Evolutionary conservation across 2,113 vertebrate genomes (phyloP), one percentile per base, ranked within the genome.

Genomic region (Xyrauchen texanus): DNA sequence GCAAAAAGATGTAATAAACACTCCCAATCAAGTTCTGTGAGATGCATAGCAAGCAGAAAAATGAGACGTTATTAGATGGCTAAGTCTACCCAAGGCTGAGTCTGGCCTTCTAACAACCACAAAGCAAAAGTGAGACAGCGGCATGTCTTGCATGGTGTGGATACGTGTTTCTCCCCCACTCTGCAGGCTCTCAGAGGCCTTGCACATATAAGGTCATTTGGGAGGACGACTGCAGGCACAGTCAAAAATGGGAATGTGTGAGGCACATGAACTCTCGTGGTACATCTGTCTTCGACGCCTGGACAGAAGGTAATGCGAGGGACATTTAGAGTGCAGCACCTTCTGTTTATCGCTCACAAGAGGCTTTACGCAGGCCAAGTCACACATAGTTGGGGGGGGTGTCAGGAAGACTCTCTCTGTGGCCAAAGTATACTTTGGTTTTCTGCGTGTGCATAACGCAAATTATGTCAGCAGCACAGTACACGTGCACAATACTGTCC

Each of bases 141-240:
- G 21, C 79, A 45, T 11, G 63, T 71, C 87, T 90, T 85, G 86
- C 88, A 85, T 89, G 89, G 87, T 88, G 90, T 86, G 88, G 90
- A 91, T 91, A 90, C 85, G 87, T 83, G 90, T 90, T 89, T 34
- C 89, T 90, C 88, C 86, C 81, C 79, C 79, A 85, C 88, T 83
- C 86, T 63, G 7, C 47, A 64, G 49, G 81, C 67, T 83, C 88
- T 85, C 82, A 76, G 53, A 86, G 87, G 91, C 81, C 79, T 76
- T 95, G 95, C 88, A 95, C 96, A 95, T 96, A 97, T 96, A 97
- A 94, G 96, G 96, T 84, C 84, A 87, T 97, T 96, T 95, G 88
- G 93, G 93, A 91, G 5, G 85, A 88, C 95, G 93, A 88, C 93
- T 94, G 94, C 68, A 76, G 80, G 84, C 71, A 84, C 71, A 66